Conservation (phyloP, 1,140 invertebrate species). For the Lithobius niger region DNA sequence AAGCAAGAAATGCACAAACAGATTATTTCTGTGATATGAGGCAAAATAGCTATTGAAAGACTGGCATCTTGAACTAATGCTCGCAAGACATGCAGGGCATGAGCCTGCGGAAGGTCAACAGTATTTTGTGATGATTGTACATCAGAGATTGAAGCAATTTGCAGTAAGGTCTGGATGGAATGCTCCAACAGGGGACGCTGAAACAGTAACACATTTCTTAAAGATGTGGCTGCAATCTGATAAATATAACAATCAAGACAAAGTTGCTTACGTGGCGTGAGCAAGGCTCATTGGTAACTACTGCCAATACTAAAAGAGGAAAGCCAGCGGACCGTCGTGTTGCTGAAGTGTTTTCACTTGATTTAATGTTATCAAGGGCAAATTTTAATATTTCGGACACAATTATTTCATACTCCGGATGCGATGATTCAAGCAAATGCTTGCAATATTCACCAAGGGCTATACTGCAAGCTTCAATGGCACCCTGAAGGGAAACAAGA, state of each 20-base stretch:
- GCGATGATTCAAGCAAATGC: constrained; percentile 19
- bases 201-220: constrained; percentile 4
- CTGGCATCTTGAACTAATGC: constrained; percentile 38
- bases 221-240: not conserved
- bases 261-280: constrained; percentile 27
- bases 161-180: constrained; percentile 24
- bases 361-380: constrained; percentile 18
- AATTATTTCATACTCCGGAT: constrained; percentile 17
- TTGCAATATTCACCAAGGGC: constrained; percentile 36
- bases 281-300: constrained; percentile 49
- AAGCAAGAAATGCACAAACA: constrained; percentile 37
- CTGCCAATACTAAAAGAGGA: constrained; percentile 55
- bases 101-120: constrained; percentile 38
- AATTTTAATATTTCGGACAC: constrained; percentile 22
- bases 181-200: constrained; percentile 24
- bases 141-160: constrained; percentile 20
- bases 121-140: constrained; percentile 11
- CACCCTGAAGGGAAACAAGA: too few relatives aligned
- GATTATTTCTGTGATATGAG: constrained; percentile 34
- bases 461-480: constrained; percentile 44
- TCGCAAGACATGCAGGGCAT: constrained; percentile 41
- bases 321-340: constrained; percentile 62
- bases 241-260: not conserved
- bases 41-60: constrained; percentile 33
- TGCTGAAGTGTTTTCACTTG: constrained; percentile 30